Percentiles rank a stretch among this genome's conserved stretches.
phyloP scores from a whole-genome alignment of 2,797 vertebrate genomes.

The Ceryle rudis region DNA sequence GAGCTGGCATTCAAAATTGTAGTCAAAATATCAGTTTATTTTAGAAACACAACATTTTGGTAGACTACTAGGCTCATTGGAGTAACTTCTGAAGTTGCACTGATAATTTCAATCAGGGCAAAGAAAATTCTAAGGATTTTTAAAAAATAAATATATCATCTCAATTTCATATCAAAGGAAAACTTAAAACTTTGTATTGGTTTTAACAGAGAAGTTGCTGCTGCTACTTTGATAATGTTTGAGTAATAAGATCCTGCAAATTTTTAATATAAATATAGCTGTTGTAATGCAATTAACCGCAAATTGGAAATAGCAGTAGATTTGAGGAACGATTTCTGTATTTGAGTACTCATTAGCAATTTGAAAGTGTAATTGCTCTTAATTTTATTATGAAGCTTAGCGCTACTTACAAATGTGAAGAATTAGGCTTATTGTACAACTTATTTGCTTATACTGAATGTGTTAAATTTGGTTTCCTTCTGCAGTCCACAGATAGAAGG shows the following conservation, averaged over 20 bases:
- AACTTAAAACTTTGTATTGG: neutral
- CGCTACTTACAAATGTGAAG: constrained; percentile 1
- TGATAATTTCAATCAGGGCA: neutral
- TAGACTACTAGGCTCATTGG: neutral
- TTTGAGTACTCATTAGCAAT: constrained; percentile 42
- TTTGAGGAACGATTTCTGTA: neutral
- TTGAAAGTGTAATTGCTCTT: constrained; percentile 39
- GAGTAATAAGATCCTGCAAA: neutral
- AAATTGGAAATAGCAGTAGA: constrained; percentile 5
- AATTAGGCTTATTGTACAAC: neutral
- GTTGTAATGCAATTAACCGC: constrained; percentile 23
- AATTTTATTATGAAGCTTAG: constrained; percentile 28
- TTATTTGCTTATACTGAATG: neutral
- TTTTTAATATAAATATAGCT: constrained; percentile 41
- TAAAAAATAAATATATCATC: fast-evolving
- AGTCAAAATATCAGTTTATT: neutral
- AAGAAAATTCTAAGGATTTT: neutral
- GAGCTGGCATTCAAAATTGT: neutral
- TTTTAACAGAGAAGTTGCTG: neutral
- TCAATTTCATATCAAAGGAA: neutral
- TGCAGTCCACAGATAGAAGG: neutral
- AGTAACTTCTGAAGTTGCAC: neutral
- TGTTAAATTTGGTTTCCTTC: neutral
- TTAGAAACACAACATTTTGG: neutral
- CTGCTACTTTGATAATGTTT: constrained; percentile 4